Evolutionary conservation across 1,140 invertebrate species (phyloP).

Genomic region (Macrotrachela quadricornifera): DNA sequence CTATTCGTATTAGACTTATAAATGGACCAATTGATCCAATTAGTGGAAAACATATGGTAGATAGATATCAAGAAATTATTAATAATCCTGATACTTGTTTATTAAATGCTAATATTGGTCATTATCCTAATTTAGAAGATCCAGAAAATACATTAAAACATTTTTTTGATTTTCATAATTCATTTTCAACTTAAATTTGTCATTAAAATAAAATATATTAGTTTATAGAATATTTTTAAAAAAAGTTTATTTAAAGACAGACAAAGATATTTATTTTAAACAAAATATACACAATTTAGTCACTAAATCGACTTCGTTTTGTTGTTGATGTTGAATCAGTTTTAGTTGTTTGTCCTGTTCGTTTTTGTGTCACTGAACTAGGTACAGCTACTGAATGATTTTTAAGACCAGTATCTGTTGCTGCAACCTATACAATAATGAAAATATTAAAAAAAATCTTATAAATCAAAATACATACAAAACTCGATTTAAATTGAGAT

Average conservation of each 20-base stretch:
- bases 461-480: not conserved
- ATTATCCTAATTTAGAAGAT: slow-evolving; percentile 9
- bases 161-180: no score
- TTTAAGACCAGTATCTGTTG: not conserved
- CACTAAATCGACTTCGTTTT: no score
- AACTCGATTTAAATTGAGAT: slow-evolving; percentile 6
- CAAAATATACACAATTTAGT: no score
- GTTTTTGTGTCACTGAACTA: not conserved
- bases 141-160: not conserved
- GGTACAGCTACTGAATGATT: not conserved
- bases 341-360: not conserved
- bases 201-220: no score
- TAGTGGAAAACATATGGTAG: slow-evolving; percentile 9
- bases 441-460: not conserved
- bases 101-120: not conserved
- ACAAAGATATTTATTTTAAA: no score
- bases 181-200: no score
- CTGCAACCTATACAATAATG: not conserved
- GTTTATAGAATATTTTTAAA: no score
- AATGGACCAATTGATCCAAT: slow-evolving; percentile 23
- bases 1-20: slow-evolving; percentile 15
- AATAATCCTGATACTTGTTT: not conserved
- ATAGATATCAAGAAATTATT: not conserved
- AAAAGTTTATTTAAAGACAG: no score
- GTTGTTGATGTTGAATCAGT: no score